A percentile compares a stretch with the other conserved stretches of the same genome.
Conservation (phyloP, 92 coral and sea anemone genomes). For the Palythoa caribaeorum region DNA sequence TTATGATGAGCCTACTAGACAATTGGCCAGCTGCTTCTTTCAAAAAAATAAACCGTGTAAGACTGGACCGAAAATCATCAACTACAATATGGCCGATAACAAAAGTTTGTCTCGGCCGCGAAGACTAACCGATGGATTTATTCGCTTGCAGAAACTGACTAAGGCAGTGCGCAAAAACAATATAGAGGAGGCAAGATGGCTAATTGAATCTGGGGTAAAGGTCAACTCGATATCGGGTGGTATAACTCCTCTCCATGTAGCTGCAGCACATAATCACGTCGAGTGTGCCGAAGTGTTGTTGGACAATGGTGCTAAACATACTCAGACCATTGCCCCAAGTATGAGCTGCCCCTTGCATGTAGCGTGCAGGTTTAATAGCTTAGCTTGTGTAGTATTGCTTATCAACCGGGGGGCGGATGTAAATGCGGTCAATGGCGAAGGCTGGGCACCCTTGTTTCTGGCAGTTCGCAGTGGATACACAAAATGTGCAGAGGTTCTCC, state of each 20-base stretch:
- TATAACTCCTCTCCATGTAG: conserved; percentile 74
- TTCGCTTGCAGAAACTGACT: conserved; percentile 60
- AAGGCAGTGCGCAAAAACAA: conserved; percentile 72
- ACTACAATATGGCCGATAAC: conserved; percentile 52
- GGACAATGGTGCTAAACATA: conserved; percentile 61
- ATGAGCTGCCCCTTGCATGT: conserved; percentile 70
- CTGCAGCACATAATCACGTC: conserved; percentile 75
- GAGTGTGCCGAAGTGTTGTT: conserved; percentile 75
- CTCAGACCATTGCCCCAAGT: conserved; percentile 61
- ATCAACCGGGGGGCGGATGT: conserved; percentile 70
- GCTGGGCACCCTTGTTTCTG: conserved; percentile 75
- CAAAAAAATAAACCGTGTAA: neutral
- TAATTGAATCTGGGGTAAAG: conserved; percentile 66
- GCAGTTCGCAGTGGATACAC: conserved; percentile 70
- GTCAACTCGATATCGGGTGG: conserved; percentile 71
- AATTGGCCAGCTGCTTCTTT: conserved; percentile 19
- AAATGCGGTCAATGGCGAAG: conserved; percentile 70
- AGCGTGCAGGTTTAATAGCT: conserved; percentile 70
- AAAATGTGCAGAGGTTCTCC: conserved; percentile 60
- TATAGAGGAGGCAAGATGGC: conserved; percentile 58
- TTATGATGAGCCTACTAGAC: conserved; percentile 49
- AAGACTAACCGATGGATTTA: conserved; percentile 51
- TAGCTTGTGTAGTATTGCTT: conserved; percentile 72
- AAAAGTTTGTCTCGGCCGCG: conserved; percentile 9
- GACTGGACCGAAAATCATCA: neutral